phyloP scores from a whole-genome alignment of 2,888 invertebrate species.

The Hermaeophaga mercurialis region DNA sequence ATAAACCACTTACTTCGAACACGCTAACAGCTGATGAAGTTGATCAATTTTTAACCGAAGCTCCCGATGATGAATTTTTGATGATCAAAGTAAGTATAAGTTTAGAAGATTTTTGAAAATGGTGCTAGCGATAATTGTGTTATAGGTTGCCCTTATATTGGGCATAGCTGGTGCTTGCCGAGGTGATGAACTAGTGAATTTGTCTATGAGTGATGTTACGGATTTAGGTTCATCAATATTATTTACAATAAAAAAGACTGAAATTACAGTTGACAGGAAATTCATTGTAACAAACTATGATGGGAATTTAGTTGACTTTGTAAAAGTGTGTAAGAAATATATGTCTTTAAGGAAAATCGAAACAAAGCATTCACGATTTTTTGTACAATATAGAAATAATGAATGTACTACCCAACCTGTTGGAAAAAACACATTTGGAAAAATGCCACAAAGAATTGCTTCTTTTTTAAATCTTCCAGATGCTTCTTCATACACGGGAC shows the following conservation, averaged over 20 bases:
- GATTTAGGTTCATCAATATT: constrained; percentile 20
- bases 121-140: neutral
- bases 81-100: constrained; percentile 20
- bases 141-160: constrained; percentile 15
- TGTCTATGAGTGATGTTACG: constrained; percentile 13
- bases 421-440: constrained; percentile 19
- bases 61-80: constrained; percentile 19
- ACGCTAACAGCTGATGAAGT: constrained; percentile 14
- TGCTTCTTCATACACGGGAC: neutral
- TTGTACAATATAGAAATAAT: constrained; percentile 3
- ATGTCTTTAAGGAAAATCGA: neutral
- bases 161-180: constrained; percentile 16
- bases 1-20: constrained; percentile 19
- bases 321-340: constrained; percentile 6
- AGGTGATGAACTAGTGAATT: constrained; percentile 12
- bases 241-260: constrained; percentile 11
- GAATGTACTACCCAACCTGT: constrained; percentile 9
- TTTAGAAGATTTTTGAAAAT: neutral
- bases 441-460: constrained; percentile 16
- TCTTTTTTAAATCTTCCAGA: constrained; percentile 5
- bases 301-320: neutral
- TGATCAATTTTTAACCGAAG: constrained; percentile 15
- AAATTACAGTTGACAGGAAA: constrained; percentile 9
- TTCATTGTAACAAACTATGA: constrained; percentile 8
- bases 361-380: constrained; percentile 10